Conservation (phyloP, 2,888 invertebrate species). For the Archaeoteleia sp. region DNA sequence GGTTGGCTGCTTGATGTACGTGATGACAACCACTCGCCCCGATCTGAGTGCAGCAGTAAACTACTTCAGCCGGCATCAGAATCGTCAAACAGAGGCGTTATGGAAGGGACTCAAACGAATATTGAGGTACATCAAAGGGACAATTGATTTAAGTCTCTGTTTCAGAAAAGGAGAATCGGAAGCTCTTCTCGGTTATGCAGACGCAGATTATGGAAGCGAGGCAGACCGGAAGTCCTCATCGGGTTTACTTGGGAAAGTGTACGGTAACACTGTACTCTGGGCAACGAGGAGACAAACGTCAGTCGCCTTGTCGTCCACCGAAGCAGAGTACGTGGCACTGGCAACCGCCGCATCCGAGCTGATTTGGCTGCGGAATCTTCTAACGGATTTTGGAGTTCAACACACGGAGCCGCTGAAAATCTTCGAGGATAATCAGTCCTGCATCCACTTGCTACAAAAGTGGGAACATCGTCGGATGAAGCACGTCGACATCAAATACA, state of each 20-base stretch:
- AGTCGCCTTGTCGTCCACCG: slow-evolving; percentile 64
- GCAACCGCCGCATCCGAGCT: slow-evolving; percentile 57
- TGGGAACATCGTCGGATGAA: slow-evolving; percentile 55
- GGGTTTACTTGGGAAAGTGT: slow-evolving; percentile 21
- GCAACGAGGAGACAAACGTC: slow-evolving; percentile 60
- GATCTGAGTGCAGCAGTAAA: slow-evolving; percentile 32
- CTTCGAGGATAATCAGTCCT: slow-evolving; percentile 31
- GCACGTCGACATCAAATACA: slow-evolving; percentile 49
- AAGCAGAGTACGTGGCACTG: slow-evolving; percentile 66
- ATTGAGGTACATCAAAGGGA: slow-evolving; percentile 33
- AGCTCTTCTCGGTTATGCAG: too few relatives aligned
- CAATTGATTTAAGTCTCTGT: slow-evolving; percentile 1
- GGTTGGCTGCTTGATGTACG: slow-evolving; percentile 52
- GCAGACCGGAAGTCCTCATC: slow-evolving; percentile 54
- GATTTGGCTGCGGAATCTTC: slow-evolving; percentile 58
- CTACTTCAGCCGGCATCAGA: slow-evolving; percentile 15
- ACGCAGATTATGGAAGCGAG: slow-evolving; percentile 53
- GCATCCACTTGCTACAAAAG: slow-evolving; percentile 33
- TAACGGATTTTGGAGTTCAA: slow-evolving; percentile 54
- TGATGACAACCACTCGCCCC: slow-evolving; percentile 36
- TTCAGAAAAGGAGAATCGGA: too few relatives aligned
- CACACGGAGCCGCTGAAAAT: slow-evolving; percentile 15
- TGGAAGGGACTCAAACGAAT: slow-evolving; percentile 40
- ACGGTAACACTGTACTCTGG: slow-evolving; percentile 61
- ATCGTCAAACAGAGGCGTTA: slow-evolving; percentile 10